A percentile compares a stretch with the other conserved stretches of the same genome.
Conservation (phyloP, 2,888 invertebrate species). For the Girardia tigrina region DNA sequence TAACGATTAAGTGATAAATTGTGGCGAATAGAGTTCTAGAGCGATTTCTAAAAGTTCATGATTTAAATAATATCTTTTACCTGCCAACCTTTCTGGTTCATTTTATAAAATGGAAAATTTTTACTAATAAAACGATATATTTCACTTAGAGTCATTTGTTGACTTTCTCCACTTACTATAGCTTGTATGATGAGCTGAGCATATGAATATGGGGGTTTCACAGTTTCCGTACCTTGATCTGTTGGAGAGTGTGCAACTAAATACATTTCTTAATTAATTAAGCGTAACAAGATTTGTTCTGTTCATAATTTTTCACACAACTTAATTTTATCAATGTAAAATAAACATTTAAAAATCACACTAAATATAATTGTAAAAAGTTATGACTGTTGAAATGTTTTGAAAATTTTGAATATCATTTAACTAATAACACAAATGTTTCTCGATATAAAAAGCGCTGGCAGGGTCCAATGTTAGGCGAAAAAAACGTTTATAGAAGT, state of each 20-base stretch:
- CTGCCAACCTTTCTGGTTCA: slow-evolving; percentile 97
- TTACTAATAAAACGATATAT: slow-evolving; percentile 97
- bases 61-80: slow-evolving; percentile 45
- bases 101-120: slow-evolving; percentile 92
- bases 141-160: slow-evolving; percentile 84
- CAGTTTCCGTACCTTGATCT: slow-evolving; percentile 32
- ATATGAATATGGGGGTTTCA: slow-evolving; percentile 78
- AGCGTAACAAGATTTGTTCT: no score
- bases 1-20: slow-evolving; percentile 59
- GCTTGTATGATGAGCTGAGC: slow-evolving; percentile 95
- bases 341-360: no score
- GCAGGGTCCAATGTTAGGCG: no score
- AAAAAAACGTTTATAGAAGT: no score
- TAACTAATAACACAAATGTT: no score
- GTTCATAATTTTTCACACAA: no score
- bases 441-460: no score
- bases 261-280: no score
- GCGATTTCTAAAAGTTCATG: background rate
- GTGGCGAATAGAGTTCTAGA: slow-evolving; percentile 58
- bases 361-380: no score
- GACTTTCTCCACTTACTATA: slow-evolving; percentile 80
- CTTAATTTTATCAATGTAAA: no score
- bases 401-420: no score
- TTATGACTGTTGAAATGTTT: no score
- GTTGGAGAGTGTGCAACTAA: background rate